phyloP scores from a whole-genome alignment of 2,113 vertebrate species.

The Bolborhynchus lineola region DNA sequence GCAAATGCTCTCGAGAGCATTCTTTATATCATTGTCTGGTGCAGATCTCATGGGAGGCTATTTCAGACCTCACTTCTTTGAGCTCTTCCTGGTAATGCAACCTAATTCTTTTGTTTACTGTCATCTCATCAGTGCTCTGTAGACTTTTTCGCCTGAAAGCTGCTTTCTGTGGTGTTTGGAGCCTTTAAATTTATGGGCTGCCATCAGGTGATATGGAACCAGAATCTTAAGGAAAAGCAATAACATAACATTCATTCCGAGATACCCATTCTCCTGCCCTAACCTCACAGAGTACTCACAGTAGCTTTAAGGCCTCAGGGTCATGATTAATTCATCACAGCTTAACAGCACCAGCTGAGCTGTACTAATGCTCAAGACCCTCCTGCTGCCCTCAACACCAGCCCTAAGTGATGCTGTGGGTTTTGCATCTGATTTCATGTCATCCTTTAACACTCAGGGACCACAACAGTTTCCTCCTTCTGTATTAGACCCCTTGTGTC shows the following conservation, averaged over 20 bases:
- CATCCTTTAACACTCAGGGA: accelerated
- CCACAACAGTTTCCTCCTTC: accelerated
- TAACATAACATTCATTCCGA: background rate
- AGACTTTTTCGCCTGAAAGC: background rate
- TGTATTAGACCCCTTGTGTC: accelerated
- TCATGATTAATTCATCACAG: background rate
- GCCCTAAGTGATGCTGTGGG: accelerated
- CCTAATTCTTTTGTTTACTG: background rate
- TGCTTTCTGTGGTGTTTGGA: background rate
- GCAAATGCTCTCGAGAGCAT: background rate
- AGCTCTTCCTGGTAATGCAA: background rate
- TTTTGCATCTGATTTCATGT: background rate
- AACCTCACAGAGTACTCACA: background rate
- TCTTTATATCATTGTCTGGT: background rate
- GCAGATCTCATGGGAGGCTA: background rate
- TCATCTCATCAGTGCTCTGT: background rate
- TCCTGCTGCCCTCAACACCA: accelerated
- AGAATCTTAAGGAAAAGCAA: background rate
- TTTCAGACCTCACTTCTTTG: background rate
- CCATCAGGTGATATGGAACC: accelerated
- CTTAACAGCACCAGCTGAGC: background rate
- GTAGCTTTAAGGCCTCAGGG: background rate
- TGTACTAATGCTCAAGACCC: background rate
- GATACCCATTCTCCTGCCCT: background rate
- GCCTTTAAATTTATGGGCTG: background rate